Conservation (phyloP, 2,888 invertebrate genomes). For the Cerceris ruficornis region DNA sequence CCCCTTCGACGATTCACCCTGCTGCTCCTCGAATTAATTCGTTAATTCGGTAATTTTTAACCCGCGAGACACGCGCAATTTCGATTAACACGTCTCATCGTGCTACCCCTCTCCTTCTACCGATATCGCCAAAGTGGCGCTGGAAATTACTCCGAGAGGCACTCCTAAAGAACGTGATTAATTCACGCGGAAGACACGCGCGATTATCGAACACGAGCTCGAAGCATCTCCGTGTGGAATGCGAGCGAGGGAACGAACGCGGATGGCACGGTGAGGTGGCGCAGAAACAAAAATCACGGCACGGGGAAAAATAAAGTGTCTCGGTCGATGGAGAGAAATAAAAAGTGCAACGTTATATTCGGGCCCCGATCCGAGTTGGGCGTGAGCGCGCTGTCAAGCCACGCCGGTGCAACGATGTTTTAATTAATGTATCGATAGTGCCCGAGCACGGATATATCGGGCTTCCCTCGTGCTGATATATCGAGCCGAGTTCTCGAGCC, state of each 20-base stretch:
- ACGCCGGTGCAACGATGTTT: conserved; percentile 75
- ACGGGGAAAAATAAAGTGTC: conserved; percentile 22
- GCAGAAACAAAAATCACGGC: conserved; percentile 31
- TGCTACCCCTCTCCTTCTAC: not conserved
- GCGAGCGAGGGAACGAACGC: conserved; percentile 11
- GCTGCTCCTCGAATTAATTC: conserved; percentile 8
- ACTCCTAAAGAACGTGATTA: conserved; percentile 41
- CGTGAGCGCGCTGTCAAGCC: conserved; percentile 76
- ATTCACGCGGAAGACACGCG: conserved; percentile 42
- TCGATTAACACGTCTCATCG: conserved; percentile 4
- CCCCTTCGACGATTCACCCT: not conserved
- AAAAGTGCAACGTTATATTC: conserved; percentile 68
- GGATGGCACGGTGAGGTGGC: not conserved
- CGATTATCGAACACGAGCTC: conserved; percentile 41
- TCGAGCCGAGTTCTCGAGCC: conserved; percentile 60
- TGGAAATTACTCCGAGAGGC: not conserved
- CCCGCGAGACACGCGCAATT: conserved; percentile 15
- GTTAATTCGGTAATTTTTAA: conserved; percentile 28
- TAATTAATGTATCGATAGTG: conserved; percentile 80
- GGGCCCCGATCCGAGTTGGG: conserved; percentile 71
- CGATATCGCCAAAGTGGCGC: not conserved
- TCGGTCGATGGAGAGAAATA: conserved; percentile 50
- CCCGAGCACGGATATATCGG: conserved; percentile 44
- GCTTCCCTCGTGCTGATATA: conserved; percentile 54
- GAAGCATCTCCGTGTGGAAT: conserved; percentile 26